A percentile compares a stretch with the other conserved stretches of the same genome.
Conservation (phyloP, 2,888 invertebrate genomes). For the Torymus auratus region DNA sequence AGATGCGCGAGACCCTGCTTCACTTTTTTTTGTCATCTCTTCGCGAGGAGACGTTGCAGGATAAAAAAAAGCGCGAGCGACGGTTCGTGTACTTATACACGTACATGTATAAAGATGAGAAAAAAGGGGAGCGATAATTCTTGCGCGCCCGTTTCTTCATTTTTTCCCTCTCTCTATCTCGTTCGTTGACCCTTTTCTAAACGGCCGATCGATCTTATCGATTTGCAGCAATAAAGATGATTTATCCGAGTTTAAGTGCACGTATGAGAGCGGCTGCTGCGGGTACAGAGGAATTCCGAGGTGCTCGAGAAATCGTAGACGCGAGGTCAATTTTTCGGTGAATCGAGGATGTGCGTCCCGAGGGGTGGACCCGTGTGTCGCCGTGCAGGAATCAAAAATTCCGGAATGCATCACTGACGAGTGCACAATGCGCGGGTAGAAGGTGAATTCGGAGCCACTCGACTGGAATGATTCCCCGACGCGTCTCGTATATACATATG, state of each 20-base stretch:
- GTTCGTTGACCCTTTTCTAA: neutral
- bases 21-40: conserved; percentile 59
- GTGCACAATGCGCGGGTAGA: conserved; percentile 32
- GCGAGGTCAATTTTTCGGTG: conserved; percentile 42
- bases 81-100: conserved; percentile 39
- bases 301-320: neutral
- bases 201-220: conserved; percentile 40
- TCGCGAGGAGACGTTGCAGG: conserved; percentile 31
- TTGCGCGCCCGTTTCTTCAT: neutral
- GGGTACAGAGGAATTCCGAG: too few species aligned
- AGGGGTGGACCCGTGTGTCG: neutral
- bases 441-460: conserved; percentile 9
- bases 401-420: conserved; percentile 25
- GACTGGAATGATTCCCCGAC: neutral
- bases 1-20: conserved; percentile 61
- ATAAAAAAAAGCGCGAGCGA: conserved; percentile 59
- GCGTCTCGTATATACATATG: too few species aligned
- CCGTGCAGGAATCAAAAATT: conserved; percentile 16
- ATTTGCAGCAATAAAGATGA: conserved; percentile 45
- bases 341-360: conserved; percentile 13
- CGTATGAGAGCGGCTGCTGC: neutral
- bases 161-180: neutral
- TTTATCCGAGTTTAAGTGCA: conserved; percentile 49
- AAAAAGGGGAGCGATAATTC: conserved; percentile 55
- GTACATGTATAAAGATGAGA: conserved; percentile 17